Percentiles rank a stretch among this genome's conserved stretches.
These are phyloP conservation scores for Lophotriccus pileatus DNA, from an alignment of 2,797 vertebrate genomes.

Conservation along the genomic window DNA sequence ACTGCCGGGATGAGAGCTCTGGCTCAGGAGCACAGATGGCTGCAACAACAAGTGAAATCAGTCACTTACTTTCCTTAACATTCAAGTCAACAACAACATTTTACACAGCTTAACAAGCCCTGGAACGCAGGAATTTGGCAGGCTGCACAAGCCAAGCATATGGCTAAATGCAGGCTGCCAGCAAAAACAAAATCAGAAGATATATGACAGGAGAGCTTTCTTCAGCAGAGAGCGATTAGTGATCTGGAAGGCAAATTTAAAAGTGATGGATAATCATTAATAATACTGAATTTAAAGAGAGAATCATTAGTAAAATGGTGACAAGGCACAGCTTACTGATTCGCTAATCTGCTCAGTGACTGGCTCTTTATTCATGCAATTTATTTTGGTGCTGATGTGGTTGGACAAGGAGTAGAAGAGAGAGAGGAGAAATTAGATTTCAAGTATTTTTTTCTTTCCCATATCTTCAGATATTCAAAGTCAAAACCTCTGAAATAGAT, in stretches of 20 bases:
- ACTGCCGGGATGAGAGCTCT: not conserved
- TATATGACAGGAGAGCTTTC: constrained; percentile 9
- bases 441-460: not conserved
- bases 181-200: constrained; percentile 65
- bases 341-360: not conserved
- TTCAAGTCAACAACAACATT: constrained; percentile 68
- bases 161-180: constrained; percentile 64
- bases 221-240: not conserved
- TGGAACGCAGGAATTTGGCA: constrained; percentile 65
- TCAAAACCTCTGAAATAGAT: constrained; percentile 36
- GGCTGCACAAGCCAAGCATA: constrained; percentile 55
- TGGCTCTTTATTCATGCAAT: not conserved
- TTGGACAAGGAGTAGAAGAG: not conserved
- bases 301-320: constrained; percentile 12
- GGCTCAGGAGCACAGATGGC: constrained; percentile 52
- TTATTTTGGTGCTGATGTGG: constrained; percentile 37
- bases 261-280: constrained; percentile 34
- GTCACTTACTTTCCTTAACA: constrained; percentile 63
- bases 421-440: constrained; percentile 24
- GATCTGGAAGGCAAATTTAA: constrained; percentile 7
- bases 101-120: constrained; percentile 63
- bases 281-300: constrained; percentile 25
- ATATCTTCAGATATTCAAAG: not conserved
- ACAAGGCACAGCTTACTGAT: constrained; percentile 10
- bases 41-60: constrained; percentile 61